Conservation (phyloP, 2,888 invertebrate genomes). For the Lacanobia wlatinum region DNA sequence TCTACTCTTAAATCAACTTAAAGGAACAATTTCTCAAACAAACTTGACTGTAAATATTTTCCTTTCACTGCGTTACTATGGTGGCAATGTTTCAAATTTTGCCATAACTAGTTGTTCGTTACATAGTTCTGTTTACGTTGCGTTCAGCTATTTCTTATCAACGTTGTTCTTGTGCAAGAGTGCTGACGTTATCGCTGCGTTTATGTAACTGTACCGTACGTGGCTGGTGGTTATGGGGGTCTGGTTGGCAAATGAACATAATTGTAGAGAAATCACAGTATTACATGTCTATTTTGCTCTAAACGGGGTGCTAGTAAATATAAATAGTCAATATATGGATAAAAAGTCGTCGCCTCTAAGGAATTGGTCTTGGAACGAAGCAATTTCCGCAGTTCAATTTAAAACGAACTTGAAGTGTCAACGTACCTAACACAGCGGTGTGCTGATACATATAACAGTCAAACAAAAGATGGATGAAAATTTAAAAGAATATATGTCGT, state of each 20-base stretch:
- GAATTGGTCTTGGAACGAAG: no score
- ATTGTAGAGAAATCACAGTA: neutral
- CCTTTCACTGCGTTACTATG: neutral
- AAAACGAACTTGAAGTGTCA: no score
- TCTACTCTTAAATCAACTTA: neutral
- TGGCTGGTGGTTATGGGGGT: conserved; percentile 42
- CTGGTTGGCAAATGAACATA: neutral
- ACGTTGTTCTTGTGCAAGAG: conserved; percentile 70
- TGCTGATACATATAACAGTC: no score
- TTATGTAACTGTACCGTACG: conserved; percentile 69
- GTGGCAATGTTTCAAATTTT: conserved; percentile 41
- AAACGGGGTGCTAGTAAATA: no score
- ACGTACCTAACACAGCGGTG: no score
- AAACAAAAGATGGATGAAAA: no score
- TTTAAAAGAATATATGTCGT: no score
- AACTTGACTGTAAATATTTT: conserved; percentile 49
- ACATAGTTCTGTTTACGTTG: conserved; percentile 48
- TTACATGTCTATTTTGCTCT: neutral
- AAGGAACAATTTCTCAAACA: conserved; percentile 27
- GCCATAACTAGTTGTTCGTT: conserved; percentile 48
- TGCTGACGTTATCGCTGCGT: conserved; percentile 67
- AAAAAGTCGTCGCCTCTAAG: no score
- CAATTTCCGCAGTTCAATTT: no score
- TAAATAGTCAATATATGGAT: no score
- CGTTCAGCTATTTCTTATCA: conserved; percentile 68